These are phyloP conservation scores for Brenthis hecate DNA, from an alignment of 2,888 invertebrate genomes.

Conservation along the genomic window DNA sequence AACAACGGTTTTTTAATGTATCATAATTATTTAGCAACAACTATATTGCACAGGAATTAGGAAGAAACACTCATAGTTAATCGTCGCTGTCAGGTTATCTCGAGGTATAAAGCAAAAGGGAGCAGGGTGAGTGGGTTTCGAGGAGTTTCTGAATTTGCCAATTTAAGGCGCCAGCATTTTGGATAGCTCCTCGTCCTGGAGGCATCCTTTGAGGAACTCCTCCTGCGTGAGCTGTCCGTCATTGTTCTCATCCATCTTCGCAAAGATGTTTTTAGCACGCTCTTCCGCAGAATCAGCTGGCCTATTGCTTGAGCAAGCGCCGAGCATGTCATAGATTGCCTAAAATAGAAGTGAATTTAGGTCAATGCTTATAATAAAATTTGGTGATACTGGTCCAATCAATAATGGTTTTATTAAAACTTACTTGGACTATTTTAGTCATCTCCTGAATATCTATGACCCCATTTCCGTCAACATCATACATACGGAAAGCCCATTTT, in stretches of 20 bases:
- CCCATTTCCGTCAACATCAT: conserved; percentile 98
- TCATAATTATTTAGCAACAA: not conserved
- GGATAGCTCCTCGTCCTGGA: conserved; percentile 97
- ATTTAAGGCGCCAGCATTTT: conserved; percentile 96
- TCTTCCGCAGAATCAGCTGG: conserved; percentile 98
- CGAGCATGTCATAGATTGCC: conserved; percentile 99
- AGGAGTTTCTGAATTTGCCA: conserved; percentile 40
- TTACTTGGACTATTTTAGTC: conserved; percentile 99
- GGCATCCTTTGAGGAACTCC: conserved; percentile 98
- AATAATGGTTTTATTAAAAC: conserved; percentile 35
- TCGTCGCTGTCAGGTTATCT: conserved; percentile 22
- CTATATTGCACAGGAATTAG: not conserved
- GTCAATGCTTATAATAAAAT: not conserved
- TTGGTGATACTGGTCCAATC: not conserved
- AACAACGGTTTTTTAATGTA: not conserved
- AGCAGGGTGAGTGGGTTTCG: conserved; percentile 32
- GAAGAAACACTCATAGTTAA: not conserved
- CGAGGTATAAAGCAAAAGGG: conserved; percentile 37
- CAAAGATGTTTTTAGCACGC: conserved; percentile 99
- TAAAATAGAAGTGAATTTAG: conserved; percentile 69
- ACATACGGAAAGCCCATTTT: conserved; percentile 99
- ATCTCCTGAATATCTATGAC: conserved; percentile 99
- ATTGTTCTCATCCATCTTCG: conserved; percentile 99
- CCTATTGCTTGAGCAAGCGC: conserved; percentile 96
- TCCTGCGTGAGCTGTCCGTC: conserved; percentile 99